Evolutionary conservation across 2,113 vertebrate species (phyloP).

Genomic region (Gavialis gangeticus): DNA sequence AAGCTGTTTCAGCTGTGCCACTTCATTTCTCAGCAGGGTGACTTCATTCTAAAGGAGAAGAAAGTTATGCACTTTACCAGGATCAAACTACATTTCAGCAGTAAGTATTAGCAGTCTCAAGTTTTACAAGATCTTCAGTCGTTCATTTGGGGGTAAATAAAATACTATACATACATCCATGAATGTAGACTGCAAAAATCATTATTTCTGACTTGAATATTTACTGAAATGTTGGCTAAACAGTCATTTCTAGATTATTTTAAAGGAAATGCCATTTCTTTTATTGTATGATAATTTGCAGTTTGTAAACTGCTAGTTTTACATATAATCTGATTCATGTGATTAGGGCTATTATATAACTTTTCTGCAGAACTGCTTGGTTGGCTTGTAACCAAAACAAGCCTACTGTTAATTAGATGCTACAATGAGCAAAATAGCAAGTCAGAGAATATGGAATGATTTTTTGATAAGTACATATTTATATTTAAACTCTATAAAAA

Average conservation of each 20-base stretch:
- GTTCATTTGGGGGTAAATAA: constrained; percentile 56
- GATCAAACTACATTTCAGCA: constrained; percentile 70
- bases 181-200: neutral
- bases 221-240: constrained; percentile 7
- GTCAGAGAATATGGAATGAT: neutral
- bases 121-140: constrained; percentile 69
- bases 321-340: neutral
- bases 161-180: constrained; percentile 36
- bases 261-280: neutral
- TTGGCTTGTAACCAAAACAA: constrained; percentile 14
- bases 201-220: constrained; percentile 16
- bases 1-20: constrained; percentile 99
- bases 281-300: neutral
- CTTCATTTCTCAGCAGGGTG: constrained; percentile 99
- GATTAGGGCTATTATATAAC: neutral
- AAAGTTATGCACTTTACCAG: constrained; percentile 80
- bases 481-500: neutral
- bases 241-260: neutral
- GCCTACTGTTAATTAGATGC: constrained; percentile 14
- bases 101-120: constrained; percentile 65
- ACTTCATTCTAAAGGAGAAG: constrained; percentile 93
- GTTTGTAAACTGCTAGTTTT: constrained; percentile 14
- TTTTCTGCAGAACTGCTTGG: constrained; percentile 17
- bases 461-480: neutral
- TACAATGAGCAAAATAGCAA: neutral